Conservation (phyloP, 2,113 vertebrate species). For the Centropus unirufus region DNA sequence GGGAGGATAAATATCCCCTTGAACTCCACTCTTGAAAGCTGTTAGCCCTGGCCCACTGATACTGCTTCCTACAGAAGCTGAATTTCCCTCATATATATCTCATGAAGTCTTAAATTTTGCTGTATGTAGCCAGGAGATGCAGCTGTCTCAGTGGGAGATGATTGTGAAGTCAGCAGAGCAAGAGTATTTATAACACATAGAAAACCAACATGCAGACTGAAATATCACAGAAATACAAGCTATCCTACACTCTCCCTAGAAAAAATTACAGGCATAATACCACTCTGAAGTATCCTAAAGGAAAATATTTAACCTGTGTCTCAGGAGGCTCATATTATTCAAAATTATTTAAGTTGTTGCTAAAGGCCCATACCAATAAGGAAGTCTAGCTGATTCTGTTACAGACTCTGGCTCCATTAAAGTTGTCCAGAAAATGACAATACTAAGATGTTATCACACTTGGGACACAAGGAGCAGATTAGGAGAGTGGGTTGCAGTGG, state of each 20-base stretch:
- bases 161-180: neutral
- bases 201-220: neutral
- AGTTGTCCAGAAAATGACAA: neutral
- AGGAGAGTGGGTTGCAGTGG: neutral
- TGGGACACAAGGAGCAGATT: neutral
- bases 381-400: neutral
- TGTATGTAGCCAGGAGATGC: conserved; percentile 1
- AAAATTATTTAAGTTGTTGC: neutral
- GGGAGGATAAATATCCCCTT: neutral
- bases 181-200: conserved; percentile 6
- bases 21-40: neutral
- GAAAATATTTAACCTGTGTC: conserved; percentile 13
- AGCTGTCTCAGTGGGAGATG: conserved; percentile 28
- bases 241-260: neutral
- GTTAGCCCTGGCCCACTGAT: neutral
- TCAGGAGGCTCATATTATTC: neutral
- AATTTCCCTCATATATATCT: neutral
- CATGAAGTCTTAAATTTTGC: neutral
- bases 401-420: neutral
- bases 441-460: neutral
- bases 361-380: conserved; percentile 17
- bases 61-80: neutral
- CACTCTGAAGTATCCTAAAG: neutral
- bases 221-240: neutral
- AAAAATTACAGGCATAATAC: neutral